Conservation (phyloP, 2,113 vertebrate genomes). For the Xenotilapia longispinis region DNA sequence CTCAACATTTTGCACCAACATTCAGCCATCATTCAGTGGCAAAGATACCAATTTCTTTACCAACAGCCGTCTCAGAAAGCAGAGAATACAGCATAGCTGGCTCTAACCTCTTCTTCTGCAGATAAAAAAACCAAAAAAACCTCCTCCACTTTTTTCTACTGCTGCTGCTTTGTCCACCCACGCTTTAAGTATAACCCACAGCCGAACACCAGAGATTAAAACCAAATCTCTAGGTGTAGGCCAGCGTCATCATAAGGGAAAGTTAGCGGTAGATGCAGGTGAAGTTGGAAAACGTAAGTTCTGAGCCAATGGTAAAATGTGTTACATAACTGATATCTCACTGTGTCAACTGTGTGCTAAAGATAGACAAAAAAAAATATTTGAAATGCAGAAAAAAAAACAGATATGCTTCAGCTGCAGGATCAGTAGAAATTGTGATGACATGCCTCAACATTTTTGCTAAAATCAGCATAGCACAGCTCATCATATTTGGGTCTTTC, state of each 20-base stretch:
- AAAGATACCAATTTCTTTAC: background rate
- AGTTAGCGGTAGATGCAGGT: background rate
- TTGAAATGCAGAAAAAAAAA: background rate
- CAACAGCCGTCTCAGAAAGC: background rate
- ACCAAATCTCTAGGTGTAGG: background rate
- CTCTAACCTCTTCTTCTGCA: background rate
- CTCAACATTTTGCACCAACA: background rate
- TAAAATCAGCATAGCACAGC: background rate
- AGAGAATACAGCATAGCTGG: background rate
- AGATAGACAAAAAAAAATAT: background rate
- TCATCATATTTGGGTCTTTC: background rate
- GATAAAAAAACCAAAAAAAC: background rate
- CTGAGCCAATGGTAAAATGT: background rate
- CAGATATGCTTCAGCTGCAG: background rate
- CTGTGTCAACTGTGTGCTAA: background rate
- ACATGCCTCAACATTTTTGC: background rate
- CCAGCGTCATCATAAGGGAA: background rate
- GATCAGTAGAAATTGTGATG: background rate
- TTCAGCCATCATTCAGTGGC: background rate
- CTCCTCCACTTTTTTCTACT: background rate
- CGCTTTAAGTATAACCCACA: background rate
- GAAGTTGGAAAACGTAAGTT: background rate
- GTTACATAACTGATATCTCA: background rate
- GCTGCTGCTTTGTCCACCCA: constrained; percentile 2
- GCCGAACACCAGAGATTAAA: background rate